phyloP scores from a whole-genome alignment of 1,140 invertebrate species.

The Hylyphantes graminicola region DNA sequence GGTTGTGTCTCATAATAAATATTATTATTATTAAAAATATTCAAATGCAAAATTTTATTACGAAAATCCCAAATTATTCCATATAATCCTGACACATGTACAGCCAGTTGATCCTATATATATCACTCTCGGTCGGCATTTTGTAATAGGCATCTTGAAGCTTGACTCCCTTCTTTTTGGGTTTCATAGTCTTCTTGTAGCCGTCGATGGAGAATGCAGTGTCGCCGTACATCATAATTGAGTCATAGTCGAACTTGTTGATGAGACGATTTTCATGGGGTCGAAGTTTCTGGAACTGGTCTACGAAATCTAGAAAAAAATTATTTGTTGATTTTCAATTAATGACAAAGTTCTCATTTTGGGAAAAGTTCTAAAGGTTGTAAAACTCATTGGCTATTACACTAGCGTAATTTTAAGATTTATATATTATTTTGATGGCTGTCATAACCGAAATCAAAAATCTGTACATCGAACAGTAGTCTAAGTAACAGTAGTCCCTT shows the following conservation, averaged over 20 bases:
- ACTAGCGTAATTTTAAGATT: too few relatives aligned
- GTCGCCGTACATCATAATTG: conserved; percentile 55
- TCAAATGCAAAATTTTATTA: too few relatives aligned
- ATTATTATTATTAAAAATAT: too few relatives aligned
- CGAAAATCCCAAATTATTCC: too few relatives aligned
- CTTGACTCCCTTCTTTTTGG: conserved; percentile 21
- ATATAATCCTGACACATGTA: conserved; percentile 22
- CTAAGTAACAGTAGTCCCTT: too few relatives aligned
- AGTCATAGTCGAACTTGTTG: conserved; percentile 37
- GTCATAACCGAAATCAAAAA: too few relatives aligned
- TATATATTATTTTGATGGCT: too few relatives aligned
- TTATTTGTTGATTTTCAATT: background rate
- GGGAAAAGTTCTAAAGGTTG: too few relatives aligned
- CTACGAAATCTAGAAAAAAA: background rate
- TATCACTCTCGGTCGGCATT: conserved; percentile 16
- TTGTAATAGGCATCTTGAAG: conserved; percentile 25
- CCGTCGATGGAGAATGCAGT: conserved; percentile 40
- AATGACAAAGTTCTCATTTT: background rate
- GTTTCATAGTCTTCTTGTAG: conserved; percentile 30
- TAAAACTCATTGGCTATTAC: too few relatives aligned
- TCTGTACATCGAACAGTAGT: too few relatives aligned
- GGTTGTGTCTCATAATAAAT: too few relatives aligned
- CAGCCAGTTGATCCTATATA: conserved; percentile 35
- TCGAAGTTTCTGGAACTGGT: conserved; percentile 30
- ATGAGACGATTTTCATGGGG: conserved; percentile 13